A percentile compares a stretch with the other conserved stretches of the same genome.
Conservation (phyloP, 30 jellyfish, hydroid and myxozoan genomes). For the Morbakka virulenta region DNA sequence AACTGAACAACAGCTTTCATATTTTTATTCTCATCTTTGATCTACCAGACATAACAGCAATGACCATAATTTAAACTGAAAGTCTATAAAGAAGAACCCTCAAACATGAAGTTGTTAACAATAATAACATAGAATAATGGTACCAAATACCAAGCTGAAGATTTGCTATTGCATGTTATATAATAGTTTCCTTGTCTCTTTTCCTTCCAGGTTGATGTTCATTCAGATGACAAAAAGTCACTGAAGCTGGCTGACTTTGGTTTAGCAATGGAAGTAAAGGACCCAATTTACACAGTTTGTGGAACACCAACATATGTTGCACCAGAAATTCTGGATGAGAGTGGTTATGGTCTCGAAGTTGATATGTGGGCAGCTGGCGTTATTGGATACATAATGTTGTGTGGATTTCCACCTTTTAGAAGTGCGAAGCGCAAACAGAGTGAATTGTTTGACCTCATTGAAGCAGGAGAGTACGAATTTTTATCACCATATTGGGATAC, state of each 20-base stretch:
- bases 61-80: too few relatives aligned
- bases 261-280: constrained; percentile 92
- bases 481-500: constrained; percentile 94
- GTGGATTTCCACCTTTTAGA: constrained; percentile 99
- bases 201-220: constrained; percentile 34
- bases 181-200: too few relatives aligned
- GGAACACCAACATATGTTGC: constrained; percentile 99
- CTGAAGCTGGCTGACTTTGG: constrained; percentile 96
- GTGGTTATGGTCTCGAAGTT: constrained; percentile 95
- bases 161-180: too few relatives aligned
- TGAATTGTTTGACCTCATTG: constrained; percentile 87
- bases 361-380: constrained; percentile 99
- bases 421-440: constrained; percentile 89
- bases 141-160: too few relatives aligned
- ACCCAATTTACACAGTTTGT: constrained; percentile 91
- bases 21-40: too few relatives aligned
- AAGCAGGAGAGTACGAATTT: constrained; percentile 78
- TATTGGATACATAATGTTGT: constrained; percentile 88
- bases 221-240: constrained; percentile 55
- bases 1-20: too few relatives aligned
- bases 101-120: too few relatives aligned
- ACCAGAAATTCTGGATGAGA: constrained; percentile 91
- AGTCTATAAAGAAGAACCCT: too few relatives aligned
- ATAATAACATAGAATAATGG: too few relatives aligned
- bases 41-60: too few relatives aligned